These are phyloP conservation scores for Operophtera brumata DNA, from an alignment of 2,888 invertebrate genomes.

Conservation along the genomic window DNA sequence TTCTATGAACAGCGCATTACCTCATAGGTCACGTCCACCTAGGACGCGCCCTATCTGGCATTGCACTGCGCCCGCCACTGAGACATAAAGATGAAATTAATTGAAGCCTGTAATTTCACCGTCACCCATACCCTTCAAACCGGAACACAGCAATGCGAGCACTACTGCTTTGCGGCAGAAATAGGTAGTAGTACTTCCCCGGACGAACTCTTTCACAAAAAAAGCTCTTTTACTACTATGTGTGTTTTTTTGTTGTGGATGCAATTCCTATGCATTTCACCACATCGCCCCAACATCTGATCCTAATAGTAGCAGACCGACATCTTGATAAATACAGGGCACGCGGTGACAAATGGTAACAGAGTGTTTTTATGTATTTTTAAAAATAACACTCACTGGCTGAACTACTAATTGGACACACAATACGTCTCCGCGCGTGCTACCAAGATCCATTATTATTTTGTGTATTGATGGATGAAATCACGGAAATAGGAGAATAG, in stretches of 20 bases:
- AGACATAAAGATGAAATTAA: no score
- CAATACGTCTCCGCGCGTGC: constrained; percentile 61
- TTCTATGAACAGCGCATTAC: no score
- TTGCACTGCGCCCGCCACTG: no score
- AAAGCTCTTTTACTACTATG: no score
- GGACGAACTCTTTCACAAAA: no score
- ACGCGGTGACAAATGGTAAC: constrained; percentile 77
- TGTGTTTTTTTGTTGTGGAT: not conserved
- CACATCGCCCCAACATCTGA: constrained; percentile 43
- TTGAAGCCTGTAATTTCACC: no score
- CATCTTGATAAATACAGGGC: constrained; percentile 78
- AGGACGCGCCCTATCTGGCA: no score
- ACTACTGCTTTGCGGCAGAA: no score
- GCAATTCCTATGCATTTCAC: not conserved
- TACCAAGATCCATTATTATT: constrained; percentile 38
- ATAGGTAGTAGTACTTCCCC: no score
- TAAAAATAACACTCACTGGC: constrained; percentile 61
- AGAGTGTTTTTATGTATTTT: constrained; percentile 78
- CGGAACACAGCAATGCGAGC: no score
- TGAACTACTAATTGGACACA: constrained; percentile 72
- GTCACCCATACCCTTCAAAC: no score
- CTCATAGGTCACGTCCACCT: no score
- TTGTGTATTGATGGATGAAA: constrained; percentile 39
- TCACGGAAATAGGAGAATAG: constrained; percentile 24
- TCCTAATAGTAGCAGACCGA: constrained; percentile 52